Percentiles rank a stretch among this genome's conserved stretches.
Evolutionary conservation across 2,797 vertebrate genomes (phyloP).

Genomic region (Schizopygopsis malacanthus): DNA sequence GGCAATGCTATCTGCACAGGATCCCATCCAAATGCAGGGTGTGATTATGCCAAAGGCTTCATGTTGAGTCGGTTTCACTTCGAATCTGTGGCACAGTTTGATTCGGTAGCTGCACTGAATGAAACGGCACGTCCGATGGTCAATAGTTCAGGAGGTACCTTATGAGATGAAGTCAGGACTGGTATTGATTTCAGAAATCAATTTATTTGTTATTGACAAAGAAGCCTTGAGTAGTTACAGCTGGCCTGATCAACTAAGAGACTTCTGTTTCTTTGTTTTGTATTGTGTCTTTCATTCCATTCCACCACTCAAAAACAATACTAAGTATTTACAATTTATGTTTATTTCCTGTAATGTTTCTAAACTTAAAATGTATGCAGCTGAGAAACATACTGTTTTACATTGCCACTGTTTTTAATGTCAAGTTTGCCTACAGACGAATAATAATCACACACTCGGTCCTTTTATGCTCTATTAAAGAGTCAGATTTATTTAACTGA

Average conservation of each 20-base stretch:
- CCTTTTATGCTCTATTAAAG: not conserved
- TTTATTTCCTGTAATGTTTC: not conserved
- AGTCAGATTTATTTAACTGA: not conserved
- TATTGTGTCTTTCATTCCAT: not conserved
- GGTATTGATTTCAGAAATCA: slow-evolving; percentile 43
- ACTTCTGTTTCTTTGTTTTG: not conserved
- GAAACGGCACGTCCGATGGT: not conserved
- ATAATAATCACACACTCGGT: not conserved
- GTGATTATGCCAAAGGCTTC: slow-evolving; percentile 66
- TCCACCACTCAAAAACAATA: not conserved
- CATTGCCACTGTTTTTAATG: not conserved
- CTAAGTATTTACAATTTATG: not conserved
- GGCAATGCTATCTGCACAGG: slow-evolving; percentile 69
- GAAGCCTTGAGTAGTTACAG: not conserved
- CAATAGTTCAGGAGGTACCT: slow-evolving; percentile 51
- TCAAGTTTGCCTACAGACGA: not conserved
- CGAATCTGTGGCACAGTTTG: slow-evolving; percentile 69
- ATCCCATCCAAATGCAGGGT: slow-evolving; percentile 64
- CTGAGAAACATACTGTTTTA: not conserved
- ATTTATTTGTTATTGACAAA: slow-evolving; percentile 28
- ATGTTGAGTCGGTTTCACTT: slow-evolving; percentile 64
- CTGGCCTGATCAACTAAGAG: not conserved
- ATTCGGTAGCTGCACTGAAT: slow-evolving; percentile 61
- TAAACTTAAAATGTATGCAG: not conserved
- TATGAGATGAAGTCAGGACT: not conserved